Percentiles rank a stretch among this genome's conserved stretches.
phyloP scores from a whole-genome alignment of 2,113 vertebrate genomes.

The Trachemys scripta region DNA sequence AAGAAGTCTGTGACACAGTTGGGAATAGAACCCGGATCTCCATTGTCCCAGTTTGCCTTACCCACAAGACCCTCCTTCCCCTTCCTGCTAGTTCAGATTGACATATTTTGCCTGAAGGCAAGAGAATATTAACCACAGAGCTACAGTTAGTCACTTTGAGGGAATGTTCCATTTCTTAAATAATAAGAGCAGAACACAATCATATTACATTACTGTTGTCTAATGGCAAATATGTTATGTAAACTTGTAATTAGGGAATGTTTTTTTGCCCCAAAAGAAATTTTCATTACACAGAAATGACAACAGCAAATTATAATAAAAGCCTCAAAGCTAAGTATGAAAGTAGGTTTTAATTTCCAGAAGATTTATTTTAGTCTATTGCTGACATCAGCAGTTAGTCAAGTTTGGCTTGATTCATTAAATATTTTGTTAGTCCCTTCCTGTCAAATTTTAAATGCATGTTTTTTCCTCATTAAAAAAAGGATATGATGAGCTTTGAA shows the following conservation, averaged over 20 bases:
- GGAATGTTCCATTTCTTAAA: slow-evolving; percentile 3
- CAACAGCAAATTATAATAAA: neutral
- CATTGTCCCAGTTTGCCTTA: neutral
- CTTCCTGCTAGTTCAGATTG: neutral
- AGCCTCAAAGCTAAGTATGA: slow-evolving; percentile 30
- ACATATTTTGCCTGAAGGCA: neutral
- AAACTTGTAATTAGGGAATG: slow-evolving; percentile 28
- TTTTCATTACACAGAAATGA: neutral
- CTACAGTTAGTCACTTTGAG: neutral
- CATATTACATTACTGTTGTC: slow-evolving; percentile 25
- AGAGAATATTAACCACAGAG: neutral
- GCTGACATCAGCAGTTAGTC: slow-evolving; percentile 27
- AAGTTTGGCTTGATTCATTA: slow-evolving; percentile 35
- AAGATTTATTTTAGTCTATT: slow-evolving; percentile 22
- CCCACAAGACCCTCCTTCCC: neutral
- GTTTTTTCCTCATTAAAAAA: slow-evolving; percentile 45
- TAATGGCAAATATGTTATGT: slow-evolving; percentile 22
- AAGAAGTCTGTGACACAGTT: neutral
- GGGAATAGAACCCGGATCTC: neutral
- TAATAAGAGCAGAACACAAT: neutral
- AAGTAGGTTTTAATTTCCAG: slow-evolving; percentile 30
- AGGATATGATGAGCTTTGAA: slow-evolving; percentile 28
- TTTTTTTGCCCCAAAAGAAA: slow-evolving; percentile 37
- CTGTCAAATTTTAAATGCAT: slow-evolving; percentile 19
- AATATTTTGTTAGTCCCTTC: neutral